phyloP scores from a whole-genome alignment of 2,113 vertebrate species.

The Mobula hypostoma region DNA sequence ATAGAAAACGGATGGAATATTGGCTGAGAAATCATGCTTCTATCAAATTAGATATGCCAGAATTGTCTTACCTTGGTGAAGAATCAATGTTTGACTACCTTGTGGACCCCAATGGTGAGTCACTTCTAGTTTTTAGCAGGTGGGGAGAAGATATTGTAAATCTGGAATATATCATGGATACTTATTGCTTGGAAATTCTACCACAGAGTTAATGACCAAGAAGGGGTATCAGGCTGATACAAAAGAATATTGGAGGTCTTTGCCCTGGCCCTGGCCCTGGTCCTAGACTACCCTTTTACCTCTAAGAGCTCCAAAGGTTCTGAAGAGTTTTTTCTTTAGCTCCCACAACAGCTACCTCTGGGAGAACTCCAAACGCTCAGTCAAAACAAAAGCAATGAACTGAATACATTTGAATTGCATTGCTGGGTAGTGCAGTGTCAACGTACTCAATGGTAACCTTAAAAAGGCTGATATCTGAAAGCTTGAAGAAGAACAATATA shows the following conservation, averaged over 20 bases:
- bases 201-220: too few species aligned
- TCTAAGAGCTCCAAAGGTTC: background rate
- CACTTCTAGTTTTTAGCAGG: background rate
- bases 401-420: too few species aligned
- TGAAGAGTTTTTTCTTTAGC: background rate
- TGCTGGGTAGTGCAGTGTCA: too few species aligned
- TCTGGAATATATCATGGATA: background rate
- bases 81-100: conserved; percentile 83
- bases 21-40: conserved; percentile 66
- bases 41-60: conserved; percentile 65
- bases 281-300: background rate
- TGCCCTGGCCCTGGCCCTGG: background rate
- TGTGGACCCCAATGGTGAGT: conserved; percentile 71
- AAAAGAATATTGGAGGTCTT: background rate
- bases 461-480: too few species aligned
- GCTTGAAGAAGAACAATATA: too few species aligned
- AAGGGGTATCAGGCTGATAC: background rate
- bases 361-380: too few species aligned
- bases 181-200: background rate
- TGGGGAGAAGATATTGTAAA: background rate
- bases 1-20: conserved; percentile 70
- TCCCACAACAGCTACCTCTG: background rate
- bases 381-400: too few species aligned
- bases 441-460: too few species aligned
- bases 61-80: conserved; percentile 53